Evolutionary conservation across 2,888 invertebrate species (phyloP), one percentile per base, ranked within the genome.

Genomic region (Napeogenes inachia): DNA sequence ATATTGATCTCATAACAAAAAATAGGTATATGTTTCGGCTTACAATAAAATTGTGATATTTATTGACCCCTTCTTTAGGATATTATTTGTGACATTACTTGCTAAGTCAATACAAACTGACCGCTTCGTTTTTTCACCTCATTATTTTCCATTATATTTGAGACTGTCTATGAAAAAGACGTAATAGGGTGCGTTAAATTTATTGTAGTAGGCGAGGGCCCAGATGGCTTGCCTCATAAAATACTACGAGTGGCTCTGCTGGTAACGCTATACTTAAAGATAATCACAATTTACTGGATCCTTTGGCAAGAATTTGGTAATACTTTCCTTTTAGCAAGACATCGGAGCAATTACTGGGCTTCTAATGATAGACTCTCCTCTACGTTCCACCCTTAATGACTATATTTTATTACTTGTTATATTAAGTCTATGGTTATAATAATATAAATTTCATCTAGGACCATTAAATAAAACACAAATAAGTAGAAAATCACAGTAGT

Each of bases 211-310:
- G 80, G 79, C 83, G 77, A 78, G 84, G 84, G 79, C 87, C 86
- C 89, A 89, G 89, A 89, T 89, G 89, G 86, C 88, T 86, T 80
- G 79, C 72, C 87, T 86, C 89, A 84, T 89, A 89, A 89, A 89
- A 89, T 87, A 87, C 82, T 78, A 82, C 78, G 83, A 89, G 88
- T 85, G 85, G 84, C 81, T 82, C 82, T 84, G 82, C 80, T 82
- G 80, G 81, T 84, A 83, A 78, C 79, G 81, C 76, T 80, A 77
- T 87, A 87, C 88, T 89, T 85, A 85, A 85, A 88, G 87, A 87
- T 90, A 89, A 90, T 89, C 87, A 87, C 84, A 87, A 90, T 89
- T 90, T 90, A 89, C 89, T 80, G 81, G 77, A 76, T 79, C 80
- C 79, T 82, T 81, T 77, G 73, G 71, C 71, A 70, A 75, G 80